Evolutionary conservation across 2,113 vertebrate species (phyloP).

Genomic region (Benitochromis conjunctus): DNA sequence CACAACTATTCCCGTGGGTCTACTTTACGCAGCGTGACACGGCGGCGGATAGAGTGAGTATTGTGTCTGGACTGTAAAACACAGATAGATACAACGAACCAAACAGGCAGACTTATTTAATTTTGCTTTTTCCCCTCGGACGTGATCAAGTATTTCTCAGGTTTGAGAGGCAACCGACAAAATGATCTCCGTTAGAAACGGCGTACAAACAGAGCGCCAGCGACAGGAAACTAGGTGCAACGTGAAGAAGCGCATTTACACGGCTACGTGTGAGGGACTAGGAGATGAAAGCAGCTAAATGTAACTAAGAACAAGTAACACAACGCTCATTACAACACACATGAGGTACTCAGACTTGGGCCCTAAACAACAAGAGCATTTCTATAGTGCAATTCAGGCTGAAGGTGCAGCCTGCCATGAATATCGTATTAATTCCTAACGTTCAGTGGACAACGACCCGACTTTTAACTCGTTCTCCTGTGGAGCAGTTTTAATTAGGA

Average conservation of each 20-base stretch:
- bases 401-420: conserved; percentile 22
- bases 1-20: not conserved
- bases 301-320: conserved; percentile 17
- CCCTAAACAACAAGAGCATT: conserved; percentile 51
- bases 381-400: conserved; percentile 66
- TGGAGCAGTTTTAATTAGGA: conserved; percentile 7
- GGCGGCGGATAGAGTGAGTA: not conserved
- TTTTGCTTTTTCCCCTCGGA: not conserved
- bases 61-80: not conserved
- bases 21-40: conserved; percentile 24
- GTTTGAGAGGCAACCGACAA: conserved; percentile 15
- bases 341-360: conserved; percentile 60
- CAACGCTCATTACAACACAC: conserved; percentile 28
- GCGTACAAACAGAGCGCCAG: conserved; percentile 13
- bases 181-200: not conserved
- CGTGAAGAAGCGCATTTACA: conserved; percentile 52
- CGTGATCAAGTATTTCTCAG: conserved; percentile 52
- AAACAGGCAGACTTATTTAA: conserved; percentile 10
- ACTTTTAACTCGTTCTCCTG: not conserved
- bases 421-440: not conserved
- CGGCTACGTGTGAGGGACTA: conserved; percentile 18
- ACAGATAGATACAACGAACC: conserved; percentile 15
- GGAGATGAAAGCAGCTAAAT: conserved; percentile 38
- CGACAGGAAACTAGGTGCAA: not conserved
- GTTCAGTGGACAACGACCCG: conserved; percentile 32